These are phyloP conservation scores for Melieria picta DNA, from an alignment of 2,888 invertebrate genomes.

Conservation along the genomic window DNA sequence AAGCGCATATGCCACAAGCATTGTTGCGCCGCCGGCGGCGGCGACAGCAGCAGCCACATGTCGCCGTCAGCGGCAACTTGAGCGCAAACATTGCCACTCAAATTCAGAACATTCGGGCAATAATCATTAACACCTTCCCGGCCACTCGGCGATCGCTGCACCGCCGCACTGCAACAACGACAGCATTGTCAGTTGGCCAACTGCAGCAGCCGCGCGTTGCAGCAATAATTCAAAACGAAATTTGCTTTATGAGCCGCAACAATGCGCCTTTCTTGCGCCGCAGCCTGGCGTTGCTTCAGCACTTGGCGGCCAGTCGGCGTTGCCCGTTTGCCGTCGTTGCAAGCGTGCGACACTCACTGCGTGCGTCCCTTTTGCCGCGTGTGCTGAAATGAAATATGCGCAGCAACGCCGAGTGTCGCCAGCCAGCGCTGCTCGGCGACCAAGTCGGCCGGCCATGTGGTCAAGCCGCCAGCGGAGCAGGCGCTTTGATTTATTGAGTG, in stretches of 20 bases:
- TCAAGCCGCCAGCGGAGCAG: slow-evolving; percentile 44
- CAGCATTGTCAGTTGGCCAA: slow-evolving; percentile 26
- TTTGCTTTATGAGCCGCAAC: slow-evolving; percentile 66
- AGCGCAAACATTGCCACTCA: slow-evolving; percentile 11
- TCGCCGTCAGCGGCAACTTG: slow-evolving; percentile 27
- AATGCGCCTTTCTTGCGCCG: slow-evolving; percentile 19
- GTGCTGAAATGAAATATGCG: slow-evolving; percentile 59
- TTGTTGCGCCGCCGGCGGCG: slow-evolving; percentile 18
- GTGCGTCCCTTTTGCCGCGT: neutral
- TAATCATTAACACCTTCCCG: slow-evolving; percentile 60
- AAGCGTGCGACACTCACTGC: slow-evolving; percentile 36
- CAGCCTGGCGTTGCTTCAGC: neutral
- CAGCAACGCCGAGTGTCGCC: slow-evolving; percentile 26
- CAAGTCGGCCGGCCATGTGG: neutral
- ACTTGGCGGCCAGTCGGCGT: slow-evolving; percentile 18
- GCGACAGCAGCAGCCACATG: slow-evolving; percentile 25
- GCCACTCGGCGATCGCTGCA: slow-evolving; percentile 40
- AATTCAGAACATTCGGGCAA: slow-evolving; percentile 10
- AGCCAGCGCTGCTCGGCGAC: slow-evolving; percentile 17
- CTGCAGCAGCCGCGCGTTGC: slow-evolving; percentile 30
- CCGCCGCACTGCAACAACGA: slow-evolving; percentile 43
- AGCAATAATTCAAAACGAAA: slow-evolving; percentile 66
- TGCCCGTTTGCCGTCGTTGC: slow-evolving; percentile 12
- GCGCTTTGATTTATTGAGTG: slow-evolving; percentile 63
- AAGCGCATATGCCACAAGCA: slow-evolving; percentile 48